phyloP scores from a whole-genome alignment of 2,113 vertebrate species.

The Stercorarius parasiticus region DNA sequence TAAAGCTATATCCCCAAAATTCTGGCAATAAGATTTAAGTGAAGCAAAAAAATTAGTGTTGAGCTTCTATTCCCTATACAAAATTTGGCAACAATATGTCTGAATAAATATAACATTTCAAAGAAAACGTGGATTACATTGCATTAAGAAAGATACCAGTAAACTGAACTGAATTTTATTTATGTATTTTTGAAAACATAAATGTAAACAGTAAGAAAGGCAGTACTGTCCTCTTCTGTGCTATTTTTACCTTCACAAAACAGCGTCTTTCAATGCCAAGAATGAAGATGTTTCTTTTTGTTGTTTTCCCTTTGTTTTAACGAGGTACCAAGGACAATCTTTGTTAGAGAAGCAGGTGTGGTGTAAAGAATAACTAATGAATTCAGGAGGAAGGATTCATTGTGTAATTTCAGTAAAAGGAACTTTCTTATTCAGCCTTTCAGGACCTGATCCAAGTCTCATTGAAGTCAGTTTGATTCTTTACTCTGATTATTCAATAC shows the following conservation, averaged over 20 bases:
- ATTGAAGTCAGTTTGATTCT: conserved; percentile 29
- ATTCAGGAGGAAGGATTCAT: neutral
- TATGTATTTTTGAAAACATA: neutral
- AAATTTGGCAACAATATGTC: neutral
- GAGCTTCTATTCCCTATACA: neutral
- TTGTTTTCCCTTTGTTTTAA: conserved; percentile 29
- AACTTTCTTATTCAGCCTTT: conserved; percentile 37
- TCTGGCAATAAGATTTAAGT: neutral
- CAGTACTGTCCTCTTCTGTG: neutral
- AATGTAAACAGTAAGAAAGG: neutral
- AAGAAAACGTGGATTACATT: neutral
- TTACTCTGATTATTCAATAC: conserved; percentile 29
- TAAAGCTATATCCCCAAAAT: neutral
- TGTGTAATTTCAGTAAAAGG: conserved; percentile 11
- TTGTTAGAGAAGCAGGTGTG: neutral
- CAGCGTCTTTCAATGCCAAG: neutral
- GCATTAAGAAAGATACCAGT: neutral
- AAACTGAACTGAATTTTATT: neutral
- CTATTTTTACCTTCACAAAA: conserved; percentile 23
- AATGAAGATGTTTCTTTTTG: neutral
- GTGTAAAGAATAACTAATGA: conserved; percentile 8
- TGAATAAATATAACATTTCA: neutral
- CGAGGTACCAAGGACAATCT: neutral
- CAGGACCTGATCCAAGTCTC: neutral
- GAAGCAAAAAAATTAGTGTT: neutral